These are phyloP conservation scores for Motacilla tschutschensis DNA, from an alignment of 2,113 vertebrate genomes.

Conservation along the genomic window DNA sequence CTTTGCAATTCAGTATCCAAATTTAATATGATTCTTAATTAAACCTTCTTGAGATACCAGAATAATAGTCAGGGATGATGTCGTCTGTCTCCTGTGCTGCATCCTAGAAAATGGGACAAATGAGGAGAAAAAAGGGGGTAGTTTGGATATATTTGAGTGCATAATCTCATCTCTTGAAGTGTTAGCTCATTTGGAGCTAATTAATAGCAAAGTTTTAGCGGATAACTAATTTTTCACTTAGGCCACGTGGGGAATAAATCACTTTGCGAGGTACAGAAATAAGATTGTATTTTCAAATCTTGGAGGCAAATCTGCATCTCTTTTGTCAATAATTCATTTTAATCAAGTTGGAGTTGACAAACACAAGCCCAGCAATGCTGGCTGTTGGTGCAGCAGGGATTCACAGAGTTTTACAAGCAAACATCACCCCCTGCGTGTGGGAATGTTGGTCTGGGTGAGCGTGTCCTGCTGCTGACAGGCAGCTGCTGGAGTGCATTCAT, in stretches of 20 bases:
- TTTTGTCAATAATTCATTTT: background rate
- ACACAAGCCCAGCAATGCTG: fast-evolving
- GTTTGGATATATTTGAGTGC: background rate
- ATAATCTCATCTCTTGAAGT: background rate
- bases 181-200: background rate
- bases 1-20: background rate
- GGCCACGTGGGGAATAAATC: background rate
- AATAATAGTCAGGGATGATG: background rate
- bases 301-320: background rate
- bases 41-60: background rate
- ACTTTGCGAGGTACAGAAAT: background rate
- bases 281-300: background rate
- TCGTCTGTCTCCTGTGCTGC: background rate
- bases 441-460: background rate
- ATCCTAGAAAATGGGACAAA: background rate
- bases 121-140: fast-evolving
- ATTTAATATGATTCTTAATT: conserved; percentile 9
- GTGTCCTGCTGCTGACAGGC: background rate
- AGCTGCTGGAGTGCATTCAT: background rate
- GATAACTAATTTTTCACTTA: background rate
- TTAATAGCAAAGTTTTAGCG: background rate
- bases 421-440: background rate
- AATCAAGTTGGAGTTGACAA: background rate
- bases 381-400: background rate
- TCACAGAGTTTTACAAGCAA: background rate